Base-by-base conservation (phyloP, 2,888 invertebrate genomes). In the Drosophila greeni region DNA sequence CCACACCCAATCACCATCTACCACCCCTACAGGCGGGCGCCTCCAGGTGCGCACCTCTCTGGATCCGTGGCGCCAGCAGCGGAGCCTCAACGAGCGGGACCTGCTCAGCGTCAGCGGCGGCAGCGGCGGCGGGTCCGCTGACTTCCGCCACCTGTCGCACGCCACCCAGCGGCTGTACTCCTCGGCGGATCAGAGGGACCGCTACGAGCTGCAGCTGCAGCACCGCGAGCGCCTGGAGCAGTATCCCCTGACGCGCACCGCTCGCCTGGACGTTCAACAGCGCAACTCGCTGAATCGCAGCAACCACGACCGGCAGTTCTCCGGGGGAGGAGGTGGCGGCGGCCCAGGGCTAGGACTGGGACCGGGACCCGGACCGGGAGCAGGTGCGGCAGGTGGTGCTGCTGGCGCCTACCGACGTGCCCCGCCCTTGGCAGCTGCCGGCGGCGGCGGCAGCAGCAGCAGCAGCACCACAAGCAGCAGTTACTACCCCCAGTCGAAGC, bases 241-340 rank as follows among this genome's bases (percentile, higher is more conserved):
- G 57, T 88, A 88, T 81, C 85, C 87, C 26, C 60, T 87, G 60
- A 86, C 87, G 42, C 82, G 87, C n/a, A 87, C 87, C 26, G 85
- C 87, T 2, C 87, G 88, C 54, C 78, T 89, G 75, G 89, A 89
- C 84, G 88, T 89, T 49, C 88, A 88, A 67, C 89, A 89, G 72
- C 86, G 86, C 55, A 87, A 88, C 73, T 85, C 84, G 45, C 86
- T 88, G 64, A 89, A 89, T 83, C 88, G 88, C 85, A 90, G 89
- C 79, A 90, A 90, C 90, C 91, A 89, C 86, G 88, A 89, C 64
- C 88, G 88, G 86, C 88, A 87, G 81, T 87, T 85, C 62, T 40
- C 37, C 26, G 39, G 39, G 64, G 70, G 65, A 23, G 39, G 40
- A 1, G 60, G 40, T 66, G 70, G 66, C 24, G 39, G 40, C 2